Evolutionary conservation across 1,140 invertebrate species (phyloP), one percentile per base, ranked within the genome.

Genomic region (Colletes gigas): DNA sequence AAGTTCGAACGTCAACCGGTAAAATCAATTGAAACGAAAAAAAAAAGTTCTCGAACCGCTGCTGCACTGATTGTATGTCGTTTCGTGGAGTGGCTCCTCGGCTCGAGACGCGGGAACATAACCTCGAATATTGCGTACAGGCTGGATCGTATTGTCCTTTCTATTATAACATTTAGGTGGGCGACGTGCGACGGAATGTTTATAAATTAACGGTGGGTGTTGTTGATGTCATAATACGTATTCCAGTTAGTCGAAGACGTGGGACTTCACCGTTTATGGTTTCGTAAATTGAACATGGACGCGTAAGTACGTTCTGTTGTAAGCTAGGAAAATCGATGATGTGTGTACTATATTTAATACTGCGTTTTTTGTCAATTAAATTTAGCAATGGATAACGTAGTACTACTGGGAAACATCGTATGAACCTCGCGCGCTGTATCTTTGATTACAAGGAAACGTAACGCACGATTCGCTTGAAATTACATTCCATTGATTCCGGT

Each of bases 401-500:
- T 44, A 44, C 44, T 44, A 44, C 44, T n/a, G n/a, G n/a, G n/a
- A n/a, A n/a, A n/a, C 59, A 39, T 41, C 30, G n/a, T 70, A 12
- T 10, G 50, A 63, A 52, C 17, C 55, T 73, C 69, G 41, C 41
- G 21, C 50, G 39, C 50, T 21, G 9, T 19, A 73, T 79, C 60
- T 70, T 54, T 54, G 69, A 79, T 79, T 79, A 79, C 9, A 47
- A 59, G 6, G 15, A n/a, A 19, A 15, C 50, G 69, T 63, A n/a
- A 62, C 69, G 14, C n/a, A 41, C 47, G 69, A 78, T 39, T 72
- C 19, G 62, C 12, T 8, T 79, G 69, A 79, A 79, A 79, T 79
- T 73, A 79, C 77, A 65, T 65, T 65, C 60, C 77, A 73, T 73
- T 79, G 69, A 73, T 65, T 65, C 47, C 39, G 39, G 52, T n/a